phyloP scores from a whole-genome alignment of 2,113 vertebrate genomes.

The Cololabis saira region DNA sequence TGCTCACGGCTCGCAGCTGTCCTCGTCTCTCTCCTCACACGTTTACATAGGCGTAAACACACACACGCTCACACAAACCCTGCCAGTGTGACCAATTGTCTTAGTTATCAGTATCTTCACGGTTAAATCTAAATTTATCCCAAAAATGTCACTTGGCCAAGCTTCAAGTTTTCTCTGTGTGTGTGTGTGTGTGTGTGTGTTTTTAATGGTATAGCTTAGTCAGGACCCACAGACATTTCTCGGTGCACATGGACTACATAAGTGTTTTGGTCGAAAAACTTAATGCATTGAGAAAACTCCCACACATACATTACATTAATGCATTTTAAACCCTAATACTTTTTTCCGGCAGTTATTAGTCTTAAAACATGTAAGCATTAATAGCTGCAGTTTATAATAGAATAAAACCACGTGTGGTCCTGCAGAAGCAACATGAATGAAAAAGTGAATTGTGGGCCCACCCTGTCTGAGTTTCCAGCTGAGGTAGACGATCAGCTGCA shows the following conservation, averaged over 20 bases:
- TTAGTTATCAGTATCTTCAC: not conserved
- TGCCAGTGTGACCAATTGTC: not conserved
- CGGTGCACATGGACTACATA: not conserved
- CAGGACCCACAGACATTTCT: not conserved
- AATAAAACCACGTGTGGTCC: not conserved
- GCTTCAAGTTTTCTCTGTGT: not conserved
- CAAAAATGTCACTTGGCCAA: constrained; percentile 3
- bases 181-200: not conserved
- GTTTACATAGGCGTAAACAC: not conserved
- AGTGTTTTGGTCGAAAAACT: constrained; percentile 1
- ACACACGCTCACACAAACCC: not conserved
- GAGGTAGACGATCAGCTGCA: constrained; percentile 60
- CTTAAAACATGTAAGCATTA: not conserved
- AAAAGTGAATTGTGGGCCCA: constrained; percentile 38
- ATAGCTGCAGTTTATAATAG: not conserved
- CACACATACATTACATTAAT: not conserved
- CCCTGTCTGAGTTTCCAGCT: constrained; percentile 69
- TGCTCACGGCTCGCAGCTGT: not conserved
- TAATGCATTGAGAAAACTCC: not conserved
- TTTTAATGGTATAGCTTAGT: constrained; percentile 22
- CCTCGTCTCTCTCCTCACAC: not conserved
- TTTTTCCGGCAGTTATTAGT: too few species aligned
- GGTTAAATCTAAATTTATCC: constrained; percentile 2
- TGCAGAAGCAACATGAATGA: not conserved
- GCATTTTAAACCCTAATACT: too few species aligned